A percentile compares a stretch with the other conserved stretches of the same genome.
phyloP scores from a whole-genome alignment of 2,797 vertebrate species.

The Graptemys geographica region DNA sequence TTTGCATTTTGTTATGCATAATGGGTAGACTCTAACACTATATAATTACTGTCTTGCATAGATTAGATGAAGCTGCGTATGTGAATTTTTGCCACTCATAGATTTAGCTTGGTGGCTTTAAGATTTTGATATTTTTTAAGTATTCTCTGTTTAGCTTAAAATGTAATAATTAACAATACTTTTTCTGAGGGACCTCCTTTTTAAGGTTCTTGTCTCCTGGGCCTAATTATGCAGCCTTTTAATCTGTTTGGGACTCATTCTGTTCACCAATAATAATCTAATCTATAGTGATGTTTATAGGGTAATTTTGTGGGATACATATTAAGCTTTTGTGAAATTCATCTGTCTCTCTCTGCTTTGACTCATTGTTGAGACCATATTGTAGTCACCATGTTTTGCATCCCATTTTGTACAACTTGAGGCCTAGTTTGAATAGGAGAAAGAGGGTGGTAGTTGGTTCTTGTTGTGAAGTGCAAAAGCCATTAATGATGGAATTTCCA shows the following conservation, averaged over 20 bases:
- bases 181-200: neutral
- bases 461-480: neutral
- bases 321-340: neutral
- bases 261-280: neutral
- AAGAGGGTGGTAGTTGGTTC: neutral
- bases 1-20: neutral
- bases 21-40: neutral
- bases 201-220: neutral
- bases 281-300: neutral
- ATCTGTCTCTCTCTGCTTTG: neutral
- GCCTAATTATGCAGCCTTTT: neutral
- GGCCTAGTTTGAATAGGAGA: neutral
- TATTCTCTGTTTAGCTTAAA: neutral
- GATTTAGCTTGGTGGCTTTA: neutral
- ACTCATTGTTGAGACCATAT: neutral
- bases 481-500: neutral
- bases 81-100: neutral
- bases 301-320: neutral
- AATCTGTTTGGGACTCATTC: neutral
- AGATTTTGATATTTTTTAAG: neutral
- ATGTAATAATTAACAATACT: neutral
- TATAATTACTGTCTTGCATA: neutral
- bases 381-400: fast-evolving
- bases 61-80: neutral
- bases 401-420: neutral